Percentiles rank a stretch among this genome's conserved stretches.
Evolutionary conservation across 2,888 invertebrate genomes (phyloP).

Genomic region (Zele albiditarsus): DNA sequence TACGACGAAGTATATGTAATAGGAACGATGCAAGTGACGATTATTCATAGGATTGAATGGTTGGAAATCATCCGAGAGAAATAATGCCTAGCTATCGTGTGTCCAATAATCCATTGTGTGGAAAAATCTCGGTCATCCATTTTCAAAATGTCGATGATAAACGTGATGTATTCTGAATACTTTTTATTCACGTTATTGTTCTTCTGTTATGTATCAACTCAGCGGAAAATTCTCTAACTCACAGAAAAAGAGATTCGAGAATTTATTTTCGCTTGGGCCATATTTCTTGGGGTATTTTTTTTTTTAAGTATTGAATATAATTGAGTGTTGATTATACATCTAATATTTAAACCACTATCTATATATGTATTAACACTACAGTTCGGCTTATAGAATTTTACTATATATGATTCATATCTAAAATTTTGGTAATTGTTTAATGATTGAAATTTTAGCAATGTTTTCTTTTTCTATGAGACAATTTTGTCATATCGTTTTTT

Average conservation of each 20-base stretch:
- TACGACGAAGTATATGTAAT: constrained; percentile 52
- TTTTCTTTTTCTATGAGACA: constrained; percentile 13
- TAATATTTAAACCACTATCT: constrained; percentile 22
- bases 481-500: constrained; percentile 1
- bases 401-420: constrained; percentile 25
- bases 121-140: constrained; percentile 34
- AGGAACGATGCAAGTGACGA: constrained; percentile 57
- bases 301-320: constrained; percentile 21
- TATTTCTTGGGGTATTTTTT: constrained; percentile 52
- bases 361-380: constrained; percentile 44
- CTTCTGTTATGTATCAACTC: constrained; percentile 11
- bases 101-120: constrained; percentile 10
- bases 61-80: constrained; percentile 29
- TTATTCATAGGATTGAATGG: constrained; percentile 10
- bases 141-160: constrained; percentile 19
- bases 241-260: not conserved
- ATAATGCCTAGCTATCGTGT: constrained; percentile 3
- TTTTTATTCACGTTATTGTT: constrained; percentile 11
- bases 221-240: not conserved
- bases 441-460: constrained; percentile 24
- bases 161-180: not conserved
- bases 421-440: constrained; percentile 27
- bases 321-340: constrained; percentile 37
- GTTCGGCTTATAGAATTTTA: constrained; percentile 47
- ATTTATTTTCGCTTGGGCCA: constrained; percentile 48